These are phyloP conservation scores for Ammospiza caudacuta DNA, from an alignment of 2,113 vertebrate species.

Conservation along the genomic window DNA sequence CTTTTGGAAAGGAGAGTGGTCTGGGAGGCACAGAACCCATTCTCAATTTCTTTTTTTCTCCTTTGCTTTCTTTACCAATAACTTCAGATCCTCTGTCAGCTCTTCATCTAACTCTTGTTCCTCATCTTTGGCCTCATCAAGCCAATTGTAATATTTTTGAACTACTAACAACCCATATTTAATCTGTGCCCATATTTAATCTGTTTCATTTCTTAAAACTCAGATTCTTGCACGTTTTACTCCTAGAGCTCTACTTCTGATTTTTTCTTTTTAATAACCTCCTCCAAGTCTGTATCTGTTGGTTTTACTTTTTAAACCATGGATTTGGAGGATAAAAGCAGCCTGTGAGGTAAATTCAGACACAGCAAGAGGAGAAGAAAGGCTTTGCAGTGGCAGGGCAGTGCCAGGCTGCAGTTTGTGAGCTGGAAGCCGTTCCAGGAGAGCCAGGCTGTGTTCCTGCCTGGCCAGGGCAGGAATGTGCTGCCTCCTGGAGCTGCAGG, in stretches of 20 bases:
- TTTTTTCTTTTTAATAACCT: not conserved
- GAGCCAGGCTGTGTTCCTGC: not conserved
- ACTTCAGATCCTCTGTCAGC: not conserved
- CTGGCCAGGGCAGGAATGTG: not conserved
- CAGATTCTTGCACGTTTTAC: not conserved
- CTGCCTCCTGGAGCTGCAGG: fast-evolving
- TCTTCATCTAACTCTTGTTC: not conserved
- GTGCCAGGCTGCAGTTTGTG: not conserved
- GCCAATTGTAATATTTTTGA: not conserved
- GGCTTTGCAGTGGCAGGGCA: not conserved
- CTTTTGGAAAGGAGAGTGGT: not conserved
- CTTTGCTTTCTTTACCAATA: not conserved
- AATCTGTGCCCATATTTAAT: not conserved
- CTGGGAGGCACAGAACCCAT: not conserved
- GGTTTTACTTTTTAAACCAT: not conserved
- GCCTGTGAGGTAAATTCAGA: not conserved
- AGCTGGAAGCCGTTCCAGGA: not conserved
- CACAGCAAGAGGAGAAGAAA: not conserved
- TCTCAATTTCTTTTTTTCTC: not conserved
- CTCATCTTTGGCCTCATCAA: not conserved
- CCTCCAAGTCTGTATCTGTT: not conserved
- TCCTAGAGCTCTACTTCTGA: not conserved
- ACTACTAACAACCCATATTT: not conserved
- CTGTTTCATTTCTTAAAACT: not conserved
- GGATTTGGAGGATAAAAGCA: not conserved